Evolutionary conservation across 2,113 vertebrate species (phyloP), one percentile per base, ranked within the genome.

Genomic region (Ictalurus furcatus): DNA sequence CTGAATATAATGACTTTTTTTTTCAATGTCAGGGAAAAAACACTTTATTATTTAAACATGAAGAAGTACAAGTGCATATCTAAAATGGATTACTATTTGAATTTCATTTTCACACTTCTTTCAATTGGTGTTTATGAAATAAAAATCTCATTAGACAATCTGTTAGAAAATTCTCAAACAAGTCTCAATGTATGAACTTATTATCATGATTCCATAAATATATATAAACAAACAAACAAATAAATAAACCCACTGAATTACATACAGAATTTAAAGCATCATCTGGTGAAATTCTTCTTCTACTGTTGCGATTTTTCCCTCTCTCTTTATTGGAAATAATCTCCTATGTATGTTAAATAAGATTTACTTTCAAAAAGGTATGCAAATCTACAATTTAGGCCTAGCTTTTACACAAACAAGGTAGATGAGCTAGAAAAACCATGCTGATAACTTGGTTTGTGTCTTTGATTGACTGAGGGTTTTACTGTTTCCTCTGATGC

Each of bases 121-220:
- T 52, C 58, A 34, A 83, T 25, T 84, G 89, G 11, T 23, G 67
- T 67, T 21, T 34, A 37, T 19, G 44, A 58, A 69, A 86, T 74
- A 76, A 86, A 28, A 76, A 25, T 54, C 25, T 44, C n/a, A 25
- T 44, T 86, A 67, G 56, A 78, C 79, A 67, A 12, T 65, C 59
- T 54, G 74, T 48, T 69, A 37, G 5, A 44, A 44, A 44, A 44
- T 44, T 44, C 13, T 58, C 44, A 54, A 85, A 17, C 34, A 59
- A 59, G 17, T 71, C 82, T 54, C 44, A 78, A 79, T 65, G 63
- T 54, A 90, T 48, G 56, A 82, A 87, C 56, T n/a, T 48, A 48
- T 52, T 54, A 83, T 80, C 56, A 34, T 14, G 58, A 28, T 67
- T 91, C 63, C 30, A 44, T 73, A 6, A 52, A 48, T 6, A n/a